Evolutionary conservation across 2,888 invertebrate species (phyloP).

Genomic region (Conomelus anceps): DNA sequence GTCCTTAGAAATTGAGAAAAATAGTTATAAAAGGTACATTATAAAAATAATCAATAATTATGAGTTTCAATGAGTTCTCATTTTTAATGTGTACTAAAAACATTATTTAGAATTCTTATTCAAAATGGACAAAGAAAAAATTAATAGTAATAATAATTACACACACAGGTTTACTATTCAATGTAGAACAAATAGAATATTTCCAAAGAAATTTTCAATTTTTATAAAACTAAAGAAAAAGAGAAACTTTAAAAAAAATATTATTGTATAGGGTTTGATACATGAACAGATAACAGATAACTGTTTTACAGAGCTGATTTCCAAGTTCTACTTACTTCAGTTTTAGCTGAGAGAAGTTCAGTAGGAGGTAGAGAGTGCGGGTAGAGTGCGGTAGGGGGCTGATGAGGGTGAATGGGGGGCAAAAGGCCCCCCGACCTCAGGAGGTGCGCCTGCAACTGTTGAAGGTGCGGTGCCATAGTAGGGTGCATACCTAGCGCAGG

Average conservation of each 20-base stretch:
- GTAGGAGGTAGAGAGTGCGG: slow-evolving; percentile 41
- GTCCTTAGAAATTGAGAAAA: no score
- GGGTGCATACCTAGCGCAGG: slow-evolving; percentile 67
- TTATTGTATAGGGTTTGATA: background rate
- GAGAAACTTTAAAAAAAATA: no score
- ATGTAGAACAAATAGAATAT: no score
- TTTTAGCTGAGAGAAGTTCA: slow-evolving; percentile 37
- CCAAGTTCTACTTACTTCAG: slow-evolving; percentile 33
- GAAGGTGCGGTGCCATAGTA: slow-evolving; percentile 57
- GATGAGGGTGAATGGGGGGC: slow-evolving; percentile 42
- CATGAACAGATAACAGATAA: background rate
- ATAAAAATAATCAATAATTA: no score
- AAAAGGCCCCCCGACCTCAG: slow-evolving; percentile 57
- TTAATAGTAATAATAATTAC: no score
- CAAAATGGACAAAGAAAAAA: background rate
- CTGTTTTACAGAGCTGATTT: background rate
- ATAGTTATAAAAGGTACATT: no score
- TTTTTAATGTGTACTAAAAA: no score
- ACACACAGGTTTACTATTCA: no score
- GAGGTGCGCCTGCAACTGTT: slow-evolving; percentile 73
- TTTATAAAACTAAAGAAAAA: no score
- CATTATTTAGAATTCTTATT: background rate
- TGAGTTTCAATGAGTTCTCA: no score
- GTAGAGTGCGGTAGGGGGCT: slow-evolving; percentile 37
- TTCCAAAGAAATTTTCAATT: no score